Evolutionary conservation across 2,888 invertebrate species (phyloP), one percentile per base, ranked within the genome.

Genomic region (Tuta absoluta): DNA sequence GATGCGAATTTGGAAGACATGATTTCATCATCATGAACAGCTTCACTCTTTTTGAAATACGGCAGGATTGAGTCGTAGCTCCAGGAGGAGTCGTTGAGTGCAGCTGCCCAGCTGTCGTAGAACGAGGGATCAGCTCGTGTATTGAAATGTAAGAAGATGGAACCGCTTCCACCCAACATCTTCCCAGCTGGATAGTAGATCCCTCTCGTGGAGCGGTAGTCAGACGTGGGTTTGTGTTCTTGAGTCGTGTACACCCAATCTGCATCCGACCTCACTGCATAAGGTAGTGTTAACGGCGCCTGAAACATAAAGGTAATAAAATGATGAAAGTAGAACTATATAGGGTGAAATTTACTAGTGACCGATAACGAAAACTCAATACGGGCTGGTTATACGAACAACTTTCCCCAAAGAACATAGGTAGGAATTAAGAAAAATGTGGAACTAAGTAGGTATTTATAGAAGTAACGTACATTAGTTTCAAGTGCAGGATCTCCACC

Each of bases 61-160:
- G 68, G 59, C 0, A 68, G 63, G 3, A 76, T 76, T 0, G 72
- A 70, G 0, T 76, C 66, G 77, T 75, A 81, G 38, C 74, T 71
- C 82, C 83, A 83, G 0, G 76, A 76, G 0, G 84, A 73, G 62
- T 94, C 94, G 0, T 95, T 95, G 63, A 92, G 73, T 1, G 84
- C 85, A 19, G 33, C 17, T 0, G 93, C 94, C 97, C 97, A 97
- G 0, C 87, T 80, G 1, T 91, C 78, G 75, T 93, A 95, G 75
- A 95, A 95, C 7, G 78, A 81, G 21, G 92, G 90, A 76, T 94
- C 94, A 0, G 95, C 95, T 69, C 93, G 86, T 0, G 94, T 83
- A 72, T 95, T 94, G 5, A 94, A 75, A 94, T 95, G 94, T 56
- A 92, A 93, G 76, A 95, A 95, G 7, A 94, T 84, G 0, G 91